phyloP scores from a whole-genome alignment of 2,113 vertebrate species.

The Herpetotheres cachinnans region DNA sequence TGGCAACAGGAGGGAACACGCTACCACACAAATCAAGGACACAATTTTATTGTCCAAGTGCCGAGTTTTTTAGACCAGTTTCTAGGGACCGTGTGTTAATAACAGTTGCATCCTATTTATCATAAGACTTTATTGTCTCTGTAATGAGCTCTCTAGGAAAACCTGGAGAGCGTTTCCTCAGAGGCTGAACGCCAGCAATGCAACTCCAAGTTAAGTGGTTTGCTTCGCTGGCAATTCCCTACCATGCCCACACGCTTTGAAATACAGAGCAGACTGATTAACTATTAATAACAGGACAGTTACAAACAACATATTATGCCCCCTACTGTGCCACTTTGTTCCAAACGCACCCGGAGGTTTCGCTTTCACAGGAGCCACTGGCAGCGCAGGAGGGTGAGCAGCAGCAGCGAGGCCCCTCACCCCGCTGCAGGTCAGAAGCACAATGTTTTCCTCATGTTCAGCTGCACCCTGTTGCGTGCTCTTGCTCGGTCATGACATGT shows the following conservation, averaged over 20 bases:
- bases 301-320: not conserved
- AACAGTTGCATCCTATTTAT: conserved; percentile 52
- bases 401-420: fast-evolving
- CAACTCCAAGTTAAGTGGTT: conserved; percentile 19
- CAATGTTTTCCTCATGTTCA: fast-evolving
- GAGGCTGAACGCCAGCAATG: conserved; percentile 41
- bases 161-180: conserved; percentile 32
- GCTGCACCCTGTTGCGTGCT: fast-evolving
- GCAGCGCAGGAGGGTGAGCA: fast-evolving
- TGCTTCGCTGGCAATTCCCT: not conserved
- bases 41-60: not conserved
- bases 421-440: not conserved
- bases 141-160: conserved; percentile 64
- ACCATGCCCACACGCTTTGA: not conserved
- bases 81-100: conserved; percentile 36
- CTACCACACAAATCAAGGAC: conserved; percentile 3
- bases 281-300: not conserved
- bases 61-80: not conserved
- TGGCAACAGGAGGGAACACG: conserved; percentile 39
- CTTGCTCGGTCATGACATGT: not conserved
- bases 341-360: fast-evolving
- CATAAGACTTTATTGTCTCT: conserved; percentile 42
- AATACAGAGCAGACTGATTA: not conserved
- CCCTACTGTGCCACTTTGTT: not conserved
- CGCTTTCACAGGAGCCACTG: not conserved